Conservation (phyloP, 1,140 invertebrate genomes). For the Drosophila aff. region DNA sequence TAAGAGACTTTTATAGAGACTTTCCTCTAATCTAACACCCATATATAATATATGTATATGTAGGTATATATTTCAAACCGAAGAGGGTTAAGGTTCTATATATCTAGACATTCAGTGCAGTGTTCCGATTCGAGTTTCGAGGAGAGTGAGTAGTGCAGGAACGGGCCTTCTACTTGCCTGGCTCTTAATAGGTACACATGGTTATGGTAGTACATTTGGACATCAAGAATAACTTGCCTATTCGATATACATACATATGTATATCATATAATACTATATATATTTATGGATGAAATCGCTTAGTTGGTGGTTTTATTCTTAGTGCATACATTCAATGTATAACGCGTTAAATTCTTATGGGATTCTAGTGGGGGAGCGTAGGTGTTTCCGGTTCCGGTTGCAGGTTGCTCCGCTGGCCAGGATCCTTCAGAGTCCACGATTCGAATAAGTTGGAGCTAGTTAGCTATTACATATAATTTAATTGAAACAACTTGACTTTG, state of each 20-base stretch:
- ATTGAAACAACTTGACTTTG: slow-evolving; percentile 54
- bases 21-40: slow-evolving; percentile 31
- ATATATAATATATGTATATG: too few relatives aligned
- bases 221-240: slow-evolving; percentile 66
- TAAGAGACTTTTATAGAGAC: not conserved
- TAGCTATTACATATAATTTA: slow-evolving; percentile 1
- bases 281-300: slow-evolving; percentile 56
- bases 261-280: slow-evolving; percentile 4
- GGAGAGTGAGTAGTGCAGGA: slow-evolving; percentile 36
- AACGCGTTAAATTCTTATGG: slow-evolving; percentile 61
- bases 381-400: slow-evolving; percentile 17
- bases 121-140: slow-evolving; percentile 25
- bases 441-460: not conserved
- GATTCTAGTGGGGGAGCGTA: slow-evolving; percentile 14
- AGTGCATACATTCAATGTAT: slow-evolving; percentile 59
- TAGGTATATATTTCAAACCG: slow-evolving; percentile 1
- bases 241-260: slow-evolving; percentile 33
- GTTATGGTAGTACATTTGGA: slow-evolving; percentile 63
- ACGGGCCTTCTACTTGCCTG: slow-evolving; percentile 48
- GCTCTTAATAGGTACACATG: slow-evolving; percentile 64
- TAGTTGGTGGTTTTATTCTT: slow-evolving; percentile 57
- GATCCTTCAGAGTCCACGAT: slow-evolving; percentile 15
- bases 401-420: not conserved
- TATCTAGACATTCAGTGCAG: slow-evolving; percentile 46
- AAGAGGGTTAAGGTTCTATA: slow-evolving; percentile 1